Evolutionary conservation across 2,888 invertebrate genomes (phyloP).

Genomic region (Orthonychiurus folsomi): DNA sequence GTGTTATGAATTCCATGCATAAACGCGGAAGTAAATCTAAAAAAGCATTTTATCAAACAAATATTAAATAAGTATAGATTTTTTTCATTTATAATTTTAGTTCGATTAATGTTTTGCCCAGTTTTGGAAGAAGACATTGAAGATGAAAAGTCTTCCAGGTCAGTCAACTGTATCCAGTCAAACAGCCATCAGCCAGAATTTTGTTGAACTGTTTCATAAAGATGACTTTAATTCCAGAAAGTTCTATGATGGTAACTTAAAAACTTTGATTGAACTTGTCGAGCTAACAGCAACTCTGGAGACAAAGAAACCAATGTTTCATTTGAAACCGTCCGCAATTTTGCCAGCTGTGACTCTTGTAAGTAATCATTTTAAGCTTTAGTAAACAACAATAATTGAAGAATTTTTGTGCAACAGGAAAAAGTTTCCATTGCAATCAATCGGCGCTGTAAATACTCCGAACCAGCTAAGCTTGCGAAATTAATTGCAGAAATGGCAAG

Average conservation of each 20-base stretch:
- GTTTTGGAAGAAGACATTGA: slow-evolving; percentile 45
- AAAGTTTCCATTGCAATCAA: slow-evolving; percentile 16
- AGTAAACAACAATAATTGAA: background rate
- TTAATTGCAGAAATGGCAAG: slow-evolving; percentile 26
- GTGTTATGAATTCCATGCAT: slow-evolving; percentile 40
- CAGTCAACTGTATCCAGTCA: too few relatives aligned
- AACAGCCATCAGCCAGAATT: too few relatives aligned
- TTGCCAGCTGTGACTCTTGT: slow-evolving; percentile 45
- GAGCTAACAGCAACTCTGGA: slow-evolving; percentile 39
- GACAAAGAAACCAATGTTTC: slow-evolving; percentile 39
- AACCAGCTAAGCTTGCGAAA: slow-evolving; percentile 12
- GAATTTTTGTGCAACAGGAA: slow-evolving; percentile 14
- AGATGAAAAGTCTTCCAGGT: slow-evolving; percentile 22
- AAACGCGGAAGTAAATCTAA: too few relatives aligned
- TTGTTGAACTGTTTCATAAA: too few relatives aligned
- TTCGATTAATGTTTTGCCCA: slow-evolving; percentile 44
- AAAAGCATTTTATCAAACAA: too few relatives aligned
- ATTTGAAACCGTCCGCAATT: slow-evolving; percentile 44
- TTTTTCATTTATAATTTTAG: too few relatives aligned
- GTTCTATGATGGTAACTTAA: slow-evolving; percentile 29
- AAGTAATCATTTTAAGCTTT: too few relatives aligned
- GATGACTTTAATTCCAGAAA: background rate
- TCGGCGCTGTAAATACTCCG: slow-evolving; percentile 10
- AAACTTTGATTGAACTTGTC: slow-evolving; percentile 37
- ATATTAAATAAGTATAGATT: too few relatives aligned